Base-by-base conservation (phyloP, 1,140 invertebrate genomes). In the Pseudoatta argentina region DNA sequence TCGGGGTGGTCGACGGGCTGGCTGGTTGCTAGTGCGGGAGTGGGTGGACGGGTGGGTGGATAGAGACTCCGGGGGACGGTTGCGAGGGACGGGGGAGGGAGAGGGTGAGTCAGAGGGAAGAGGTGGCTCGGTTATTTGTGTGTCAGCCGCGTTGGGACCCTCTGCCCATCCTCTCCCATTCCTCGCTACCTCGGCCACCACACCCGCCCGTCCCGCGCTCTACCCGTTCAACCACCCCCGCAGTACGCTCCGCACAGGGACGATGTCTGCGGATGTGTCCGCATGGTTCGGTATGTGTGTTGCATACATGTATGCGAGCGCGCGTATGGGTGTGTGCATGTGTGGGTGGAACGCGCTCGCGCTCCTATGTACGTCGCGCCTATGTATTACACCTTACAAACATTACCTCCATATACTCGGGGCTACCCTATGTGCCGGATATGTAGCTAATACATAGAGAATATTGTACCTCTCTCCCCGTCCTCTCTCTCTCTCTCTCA, bases 141-240 rank as follows among this genome's bases (percentile, higher is more conserved):
- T 94, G 93, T 94, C 93, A 94, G 93, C 92, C 93, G 93, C 92
- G 89, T 93, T 92, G 93, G 93, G 91, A 92, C 93, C 88, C 91
- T 92, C 91, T 90, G 82, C 88, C 86, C 90, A 77, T 88, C 64
- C 89, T 85, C 86, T 59, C 86, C 75, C 88, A 75, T 83, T 83
- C 63, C 87, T 64, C 76, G 24, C 83, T 78, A 83, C 82, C 77
- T 63, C 82, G 69, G 63, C 88, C 85, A 78, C 85, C 85, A 81
- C 86, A 86, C 82, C 77, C 87, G 81, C 82, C 24, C 86, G 86
- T 66, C 77, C 83, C 85, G 71, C 86, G 67, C 86, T 53, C 63
- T 86, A 88, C 91, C 91, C 88, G 87, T 91, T 91, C 92, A 87
- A 93, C 90, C 89, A 88, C 88, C 85, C 86, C 78, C 87, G 79